Base-by-base conservation (phyloP, 2,888 invertebrate genomes). In the Odiellus spinosus region DNA sequence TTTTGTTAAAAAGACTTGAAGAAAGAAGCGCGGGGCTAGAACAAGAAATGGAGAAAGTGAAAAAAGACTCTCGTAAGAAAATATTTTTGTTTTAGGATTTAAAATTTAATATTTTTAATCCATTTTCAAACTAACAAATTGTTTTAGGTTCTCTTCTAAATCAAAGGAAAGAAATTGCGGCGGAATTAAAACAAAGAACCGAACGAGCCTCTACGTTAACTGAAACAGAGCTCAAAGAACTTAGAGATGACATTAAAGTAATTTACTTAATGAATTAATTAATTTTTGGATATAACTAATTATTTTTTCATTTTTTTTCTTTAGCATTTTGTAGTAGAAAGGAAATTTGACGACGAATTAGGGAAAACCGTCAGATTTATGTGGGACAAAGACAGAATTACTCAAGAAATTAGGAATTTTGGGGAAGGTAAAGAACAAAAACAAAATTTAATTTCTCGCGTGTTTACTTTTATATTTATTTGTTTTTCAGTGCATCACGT, bases 321-420 rank as follows among this genome's bases (percentile, higher is more conserved):
- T 56, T 57, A 64, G 64, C 60, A 62, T 53, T 64, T 63, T 59
- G 63, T 64, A 10, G 57, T 59, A 55, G 64, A 64, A 44, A 54
- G 63, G 20, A 62, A 62, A 45, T 55, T 62, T 49, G 64, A 64
- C 55, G 64, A 64, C 48, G 63, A 64, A 46, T 50, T 64, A 14
- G 60, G 62, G 14, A 58, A 59, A 42, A 61, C 61, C 2, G 61
- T 63, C 35, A 53, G 63, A 49, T 64, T 63, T 54, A 44, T 60
- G 26, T 62, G 61, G 50, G 61, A 61, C 47, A 58, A 60, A 15
- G 62, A 63, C 52, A 56, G 56, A 26, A 49, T 64, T 15, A 53
- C 55, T 40, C 46, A 59, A 54, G 60, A 60, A 46, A 59, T 64
- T n/a, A 51, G 52, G 20, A 55, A 53, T 19, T 64, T 63, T 59